These are phyloP conservation scores for Pentalonia nigronervosa DNA, from an alignment of 1,140 invertebrate genomes.

Conservation along the genomic window DNA sequence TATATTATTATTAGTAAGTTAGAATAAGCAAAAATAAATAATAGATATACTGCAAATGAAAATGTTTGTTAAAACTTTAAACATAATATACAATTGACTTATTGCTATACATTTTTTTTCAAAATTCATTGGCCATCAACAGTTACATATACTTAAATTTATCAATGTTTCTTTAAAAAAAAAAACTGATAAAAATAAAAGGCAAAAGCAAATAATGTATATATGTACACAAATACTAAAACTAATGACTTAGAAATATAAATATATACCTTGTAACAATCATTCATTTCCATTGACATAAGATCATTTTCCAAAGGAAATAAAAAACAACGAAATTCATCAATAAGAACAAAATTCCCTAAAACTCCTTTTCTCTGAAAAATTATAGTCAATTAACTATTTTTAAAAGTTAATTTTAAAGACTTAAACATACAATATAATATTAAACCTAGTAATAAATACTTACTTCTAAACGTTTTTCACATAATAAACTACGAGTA, in stretches of 20 bases:
- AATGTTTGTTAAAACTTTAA: not conserved
- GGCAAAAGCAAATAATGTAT: not conserved
- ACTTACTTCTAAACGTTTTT: constrained; percentile 75
- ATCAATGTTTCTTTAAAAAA: no score
- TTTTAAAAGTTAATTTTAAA: not conserved
- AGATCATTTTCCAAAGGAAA: constrained; percentile 93
- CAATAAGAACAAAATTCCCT: constrained; percentile 78
- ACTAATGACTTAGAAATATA: not conserved
- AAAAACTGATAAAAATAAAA: no score
- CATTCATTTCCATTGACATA: constrained; percentile 88
- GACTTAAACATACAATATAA: not conserved
- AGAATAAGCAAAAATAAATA: no score
- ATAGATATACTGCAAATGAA: not conserved
- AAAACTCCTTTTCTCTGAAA: constrained; percentile 82
- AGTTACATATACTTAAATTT: not conserved
- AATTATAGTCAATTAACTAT: constrained; percentile 46
- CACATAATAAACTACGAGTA: constrained; percentile 83
- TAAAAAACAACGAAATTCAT: constrained; percentile 87
- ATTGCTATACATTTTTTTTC: not conserved
- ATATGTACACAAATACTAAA: not conserved
- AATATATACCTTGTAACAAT: constrained; percentile 73
- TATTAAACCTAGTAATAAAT: not conserved
- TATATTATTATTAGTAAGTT: no score
- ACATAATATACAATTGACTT: not conserved
- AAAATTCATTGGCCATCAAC: not conserved